Evolutionary conservation across 2,888 invertebrate genomes (phyloP), one percentile per base, ranked within the genome.

Genomic region (Archips crataeganus): DNA sequence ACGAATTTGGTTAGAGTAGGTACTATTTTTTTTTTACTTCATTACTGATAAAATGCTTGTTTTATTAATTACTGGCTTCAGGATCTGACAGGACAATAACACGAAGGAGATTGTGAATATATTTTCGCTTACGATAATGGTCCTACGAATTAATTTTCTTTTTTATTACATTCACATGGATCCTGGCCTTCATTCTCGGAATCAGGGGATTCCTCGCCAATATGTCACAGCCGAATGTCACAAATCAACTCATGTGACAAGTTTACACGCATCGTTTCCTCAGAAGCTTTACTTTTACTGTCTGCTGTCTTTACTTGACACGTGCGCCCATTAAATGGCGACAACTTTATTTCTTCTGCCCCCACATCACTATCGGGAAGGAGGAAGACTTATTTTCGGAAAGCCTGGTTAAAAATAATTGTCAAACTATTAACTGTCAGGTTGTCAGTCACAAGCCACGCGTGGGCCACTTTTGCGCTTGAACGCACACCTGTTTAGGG

Each of bases 381-480:
- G 11, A 9, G 34, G 13, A 61, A 65, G 70, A 63, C 10, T 45
- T 36, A 15, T 65, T 70, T 63, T 61, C 42, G 63, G 10, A 15
- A 15, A 45, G 15, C 34, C 23, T 34, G 34, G 49, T 39, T 61
- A 3, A 8, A 54, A 6, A 42, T 13, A 49, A 62, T 39, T 75
- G 79, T 77, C 76, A 76, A 78, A 78, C 72, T 78, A 71, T 79
- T 73, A 77, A 64, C 79, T 84, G 84, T 83, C 85, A 85, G 84
- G 84, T 85, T 88, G 86, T 88, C 89, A 89, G 86, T 90, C 90
- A 90, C 84, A 82, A 91, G 85, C 82, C 88, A 86, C 81, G 83
- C 85, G 84, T 81, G 80, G 85, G 84, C 83, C 87, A 90, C 88
- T 92, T 92, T 93, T 90, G 87, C 90, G 91, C 90, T 86, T 89